A percentile compares a stretch with the other conserved stretches of the same genome.
Conservation (phyloP, 2,888 invertebrate species). For the Cantharis rufa region DNA sequence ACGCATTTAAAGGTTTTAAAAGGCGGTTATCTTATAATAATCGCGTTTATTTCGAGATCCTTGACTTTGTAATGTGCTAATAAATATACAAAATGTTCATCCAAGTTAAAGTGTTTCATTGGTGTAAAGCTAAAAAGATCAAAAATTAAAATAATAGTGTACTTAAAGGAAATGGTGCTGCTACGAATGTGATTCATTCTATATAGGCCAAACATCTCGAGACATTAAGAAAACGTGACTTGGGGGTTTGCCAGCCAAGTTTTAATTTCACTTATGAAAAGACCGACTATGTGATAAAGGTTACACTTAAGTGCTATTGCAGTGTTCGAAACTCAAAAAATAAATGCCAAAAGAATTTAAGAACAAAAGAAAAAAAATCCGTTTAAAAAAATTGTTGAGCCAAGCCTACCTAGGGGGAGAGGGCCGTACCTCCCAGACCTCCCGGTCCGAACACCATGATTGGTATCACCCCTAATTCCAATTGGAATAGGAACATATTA, state of each 20-base stretch:
- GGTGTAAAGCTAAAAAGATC: no score
- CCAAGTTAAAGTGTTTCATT: neutral
- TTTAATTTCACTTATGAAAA: neutral
- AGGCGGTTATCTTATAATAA: neutral
- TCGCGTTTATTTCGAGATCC: neutral
- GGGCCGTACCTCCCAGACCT: no score
- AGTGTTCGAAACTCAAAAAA: no score
- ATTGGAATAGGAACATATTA: no score
- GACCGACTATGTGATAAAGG: no score
- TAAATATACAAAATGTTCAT: neutral
- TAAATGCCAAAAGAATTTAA: no score
- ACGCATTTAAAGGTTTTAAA: neutral
- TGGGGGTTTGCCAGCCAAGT: neutral
- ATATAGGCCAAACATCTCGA: neutral
- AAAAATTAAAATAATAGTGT: neutral
- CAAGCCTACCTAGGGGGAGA: no score
- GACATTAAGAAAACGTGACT: neutral
- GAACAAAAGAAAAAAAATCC: no score
- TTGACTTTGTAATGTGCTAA: neutral
- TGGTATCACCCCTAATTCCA: no score
- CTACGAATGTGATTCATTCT: neutral
- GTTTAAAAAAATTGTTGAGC: no score
- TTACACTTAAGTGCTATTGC: no score
- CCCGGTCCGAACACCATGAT: no score
- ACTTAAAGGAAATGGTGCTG: neutral